Percentiles rank a stretch among this genome's conserved stretches.
Conservation (phyloP, 2,113 vertebrate species). For the Pongo abelii region DNA sequence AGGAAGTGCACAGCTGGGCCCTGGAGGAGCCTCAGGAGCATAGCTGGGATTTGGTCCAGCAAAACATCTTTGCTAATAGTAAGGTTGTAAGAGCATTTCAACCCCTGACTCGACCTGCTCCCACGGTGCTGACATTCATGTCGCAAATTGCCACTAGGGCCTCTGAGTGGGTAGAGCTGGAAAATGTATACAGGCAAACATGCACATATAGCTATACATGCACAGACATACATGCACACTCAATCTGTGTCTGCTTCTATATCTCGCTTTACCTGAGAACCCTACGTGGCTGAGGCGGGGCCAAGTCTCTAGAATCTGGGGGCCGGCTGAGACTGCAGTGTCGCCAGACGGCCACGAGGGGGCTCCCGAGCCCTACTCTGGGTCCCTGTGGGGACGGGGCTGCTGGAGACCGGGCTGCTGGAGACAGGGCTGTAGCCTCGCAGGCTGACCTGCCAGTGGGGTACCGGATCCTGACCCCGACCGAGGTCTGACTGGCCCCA, state of each 20-base stretch:
- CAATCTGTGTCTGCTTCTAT: neutral
- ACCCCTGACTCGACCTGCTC: neutral
- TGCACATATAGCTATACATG: neutral
- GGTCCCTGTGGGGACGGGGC: neutral
- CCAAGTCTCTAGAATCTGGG: too few species aligned
- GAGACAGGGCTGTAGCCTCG: neutral
- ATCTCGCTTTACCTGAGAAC: neutral
- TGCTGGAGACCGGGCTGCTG: too few species aligned
- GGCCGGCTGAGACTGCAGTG: neutral
- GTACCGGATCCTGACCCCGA: neutral
- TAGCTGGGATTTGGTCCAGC: neutral
- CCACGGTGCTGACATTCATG: neutral
- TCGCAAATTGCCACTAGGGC: accelerated
- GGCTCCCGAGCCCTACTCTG: neutral
- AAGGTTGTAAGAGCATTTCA: neutral
- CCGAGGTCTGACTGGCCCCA: too few species aligned
- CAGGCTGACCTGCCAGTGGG: neutral
- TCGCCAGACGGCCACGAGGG: neutral
- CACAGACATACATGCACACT: too few species aligned
- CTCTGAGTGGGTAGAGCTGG: neutral
- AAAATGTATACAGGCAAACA: neutral
- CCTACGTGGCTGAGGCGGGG: neutral
- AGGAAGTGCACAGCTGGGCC: neutral
- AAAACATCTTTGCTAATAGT: neutral
- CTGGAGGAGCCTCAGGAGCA: neutral